phyloP scores from a whole-genome alignment of 2,113 vertebrate species.

The Lagopus muta region DNA sequence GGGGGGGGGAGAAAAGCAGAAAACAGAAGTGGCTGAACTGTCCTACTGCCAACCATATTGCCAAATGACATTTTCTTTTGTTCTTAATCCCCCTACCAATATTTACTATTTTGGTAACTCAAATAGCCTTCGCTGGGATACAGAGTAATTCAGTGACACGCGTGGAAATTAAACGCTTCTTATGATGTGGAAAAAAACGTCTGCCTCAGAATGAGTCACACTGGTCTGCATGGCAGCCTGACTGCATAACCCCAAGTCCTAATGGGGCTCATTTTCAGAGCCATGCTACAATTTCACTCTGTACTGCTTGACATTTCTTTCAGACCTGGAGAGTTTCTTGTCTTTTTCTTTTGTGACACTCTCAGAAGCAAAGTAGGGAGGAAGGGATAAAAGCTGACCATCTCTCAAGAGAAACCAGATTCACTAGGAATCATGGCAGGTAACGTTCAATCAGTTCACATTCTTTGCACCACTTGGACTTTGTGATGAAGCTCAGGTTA shows the following conservation, averaged over 20 bases:
- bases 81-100: neutral
- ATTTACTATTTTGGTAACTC: neutral
- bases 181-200: slow-evolving; percentile 24
- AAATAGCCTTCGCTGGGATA: neutral
- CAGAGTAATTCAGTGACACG: slow-evolving; percentile 29
- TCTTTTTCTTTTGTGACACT: neutral
- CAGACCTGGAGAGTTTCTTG: neutral
- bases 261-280: neutral
- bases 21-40: neutral
- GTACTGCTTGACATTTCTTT: neutral
- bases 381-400: neutral
- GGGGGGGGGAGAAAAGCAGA: neutral
- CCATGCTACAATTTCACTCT: neutral
- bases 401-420: neutral
- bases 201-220: slow-evolving; percentile 31
- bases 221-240: neutral
- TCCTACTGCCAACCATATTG: neutral
- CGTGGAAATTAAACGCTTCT: neutral
- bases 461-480: neutral
- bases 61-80: neutral
- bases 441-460: neutral
- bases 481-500: neutral
- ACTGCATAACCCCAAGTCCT: neutral
- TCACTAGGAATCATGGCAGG: neutral
- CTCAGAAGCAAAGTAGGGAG: neutral